Evolutionary conservation across 2,888 invertebrate genomes (phyloP).

Genomic region (Macaria notata): DNA sequence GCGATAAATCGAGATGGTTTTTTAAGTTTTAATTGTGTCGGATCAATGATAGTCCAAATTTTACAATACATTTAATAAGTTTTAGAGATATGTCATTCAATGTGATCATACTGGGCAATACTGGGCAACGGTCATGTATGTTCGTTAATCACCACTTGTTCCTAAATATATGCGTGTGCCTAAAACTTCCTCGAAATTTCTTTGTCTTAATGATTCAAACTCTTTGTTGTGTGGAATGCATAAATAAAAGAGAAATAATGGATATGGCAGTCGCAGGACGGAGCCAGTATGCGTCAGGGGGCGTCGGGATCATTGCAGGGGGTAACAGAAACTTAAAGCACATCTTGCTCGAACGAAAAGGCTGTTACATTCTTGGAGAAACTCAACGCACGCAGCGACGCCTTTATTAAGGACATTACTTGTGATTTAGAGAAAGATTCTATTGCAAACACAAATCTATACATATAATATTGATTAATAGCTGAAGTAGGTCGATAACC

Average conservation of each 20-base stretch:
- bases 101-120: too few species aligned
- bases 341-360: slow-evolving; percentile 24
- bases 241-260: slow-evolving; percentile 35
- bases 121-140: too few species aligned
- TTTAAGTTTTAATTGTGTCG: too few species aligned
- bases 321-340: slow-evolving; percentile 31
- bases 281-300: slow-evolving; percentile 33
- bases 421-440: not conserved
- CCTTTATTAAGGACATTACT: slow-evolving; percentile 13
- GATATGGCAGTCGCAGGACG: slow-evolving; percentile 32
- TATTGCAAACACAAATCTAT: too few species aligned
- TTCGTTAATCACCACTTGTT: too few species aligned
- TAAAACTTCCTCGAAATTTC: slow-evolving; percentile 6
- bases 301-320: slow-evolving; percentile 36
- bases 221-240: slow-evolving; percentile 28
- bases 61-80: too few species aligned
- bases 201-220: slow-evolving; percentile 19
- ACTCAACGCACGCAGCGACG: slow-evolving; percentile 18
- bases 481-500: too few species aligned
- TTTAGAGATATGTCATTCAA: too few species aligned
- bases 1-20: too few species aligned
- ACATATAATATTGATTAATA: too few species aligned
- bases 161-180: not conserved
- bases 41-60: too few species aligned
- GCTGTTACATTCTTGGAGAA: slow-evolving; percentile 19